A percentile compares a stretch with the other conserved stretches of the same genome.
phyloP scores from a whole-genome alignment of 2,113 vertebrate genomes.

The Anoura caudifer region DNA sequence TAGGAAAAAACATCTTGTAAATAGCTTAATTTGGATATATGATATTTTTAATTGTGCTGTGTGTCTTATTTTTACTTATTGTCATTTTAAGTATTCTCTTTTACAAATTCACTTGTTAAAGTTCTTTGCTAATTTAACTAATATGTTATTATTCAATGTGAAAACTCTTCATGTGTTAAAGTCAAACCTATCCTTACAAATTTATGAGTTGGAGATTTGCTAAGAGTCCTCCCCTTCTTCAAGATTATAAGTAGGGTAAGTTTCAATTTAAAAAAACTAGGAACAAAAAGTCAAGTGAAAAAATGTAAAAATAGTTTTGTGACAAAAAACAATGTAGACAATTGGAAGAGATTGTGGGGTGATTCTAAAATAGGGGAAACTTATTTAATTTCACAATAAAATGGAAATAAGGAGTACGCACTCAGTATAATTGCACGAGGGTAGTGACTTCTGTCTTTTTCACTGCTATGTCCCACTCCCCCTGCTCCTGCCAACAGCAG shows the following conservation, averaged over 20 bases:
- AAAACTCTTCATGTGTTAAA: not conserved
- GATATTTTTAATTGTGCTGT: not conserved
- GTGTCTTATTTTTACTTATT: not conserved
- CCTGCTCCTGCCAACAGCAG: accelerated
- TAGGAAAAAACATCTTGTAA: not conserved
- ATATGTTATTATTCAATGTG: not conserved
- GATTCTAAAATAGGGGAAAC: not conserved
- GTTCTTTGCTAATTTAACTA: not conserved
- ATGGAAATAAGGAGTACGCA: not conserved
- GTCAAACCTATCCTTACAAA: not conserved
- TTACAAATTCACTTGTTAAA: not conserved
- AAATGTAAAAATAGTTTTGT: not conserved
- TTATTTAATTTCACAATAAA: not conserved
- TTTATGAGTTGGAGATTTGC: not conserved
- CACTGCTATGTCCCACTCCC: not conserved
- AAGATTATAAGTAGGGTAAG: not conserved
- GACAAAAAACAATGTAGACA: not conserved
- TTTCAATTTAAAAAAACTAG: not conserved
- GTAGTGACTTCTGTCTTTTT: not conserved
- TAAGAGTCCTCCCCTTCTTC: not conserved
- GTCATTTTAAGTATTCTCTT: not conserved
- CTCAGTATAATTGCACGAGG: not conserved
- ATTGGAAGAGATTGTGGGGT: not conserved
- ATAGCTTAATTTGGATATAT: not conserved
- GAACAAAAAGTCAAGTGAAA: not conserved